These are phyloP conservation scores for Hirtodrosophila cameraria DNA, from an alignment of 2,888 invertebrate species.

Conservation along the genomic window DNA sequence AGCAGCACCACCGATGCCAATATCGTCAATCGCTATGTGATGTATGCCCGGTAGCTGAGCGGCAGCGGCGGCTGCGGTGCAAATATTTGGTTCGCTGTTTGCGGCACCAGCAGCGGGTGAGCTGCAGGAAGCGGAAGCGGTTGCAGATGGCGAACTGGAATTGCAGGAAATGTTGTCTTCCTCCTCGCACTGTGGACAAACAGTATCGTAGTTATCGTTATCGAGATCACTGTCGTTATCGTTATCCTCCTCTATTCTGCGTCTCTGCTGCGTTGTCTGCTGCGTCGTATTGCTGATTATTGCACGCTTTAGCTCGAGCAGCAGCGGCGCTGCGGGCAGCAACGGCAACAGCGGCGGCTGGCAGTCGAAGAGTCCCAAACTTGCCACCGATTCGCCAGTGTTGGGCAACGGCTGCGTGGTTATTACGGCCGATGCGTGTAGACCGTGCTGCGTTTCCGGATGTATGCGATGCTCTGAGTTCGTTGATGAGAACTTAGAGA, in stretches of 20 bases:
- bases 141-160: slow-evolving; percentile 14
- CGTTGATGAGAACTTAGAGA: slow-evolving; percentile 81
- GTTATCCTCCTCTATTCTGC: slow-evolving; percentile 23
- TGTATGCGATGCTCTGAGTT: slow-evolving; percentile 82
- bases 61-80: slow-evolving; percentile 27
- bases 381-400: slow-evolving; percentile 46
- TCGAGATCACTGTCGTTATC: slow-evolving; percentile 24
- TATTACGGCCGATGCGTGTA: slow-evolving; percentile 66
- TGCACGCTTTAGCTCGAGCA: slow-evolving; percentile 80
- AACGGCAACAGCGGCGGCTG: slow-evolving; percentile 62
- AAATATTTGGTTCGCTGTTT: slow-evolving; percentile 69
- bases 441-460: slow-evolving; percentile 70
- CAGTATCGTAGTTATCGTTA: slow-evolving; percentile 10
- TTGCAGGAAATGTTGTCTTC: slow-evolving; percentile 38
- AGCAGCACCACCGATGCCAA: slow-evolving; percentile 51
- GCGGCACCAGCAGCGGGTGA: slow-evolving; percentile 53
- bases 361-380: slow-evolving; percentile 72
- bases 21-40: slow-evolving; percentile 70
- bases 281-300: slow-evolving; percentile 63
- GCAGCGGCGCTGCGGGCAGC: slow-evolving; percentile 64
- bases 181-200: slow-evolving; percentile 63
- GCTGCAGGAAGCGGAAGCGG: slow-evolving; percentile 4
- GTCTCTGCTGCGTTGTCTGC: slow-evolving; percentile 13
- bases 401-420: slow-evolving; percentile 74
- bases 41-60: slow-evolving; percentile 58